Evolutionary conservation across 2,888 invertebrate species (phyloP).

Genomic region (Tipula vernalis): DNA sequence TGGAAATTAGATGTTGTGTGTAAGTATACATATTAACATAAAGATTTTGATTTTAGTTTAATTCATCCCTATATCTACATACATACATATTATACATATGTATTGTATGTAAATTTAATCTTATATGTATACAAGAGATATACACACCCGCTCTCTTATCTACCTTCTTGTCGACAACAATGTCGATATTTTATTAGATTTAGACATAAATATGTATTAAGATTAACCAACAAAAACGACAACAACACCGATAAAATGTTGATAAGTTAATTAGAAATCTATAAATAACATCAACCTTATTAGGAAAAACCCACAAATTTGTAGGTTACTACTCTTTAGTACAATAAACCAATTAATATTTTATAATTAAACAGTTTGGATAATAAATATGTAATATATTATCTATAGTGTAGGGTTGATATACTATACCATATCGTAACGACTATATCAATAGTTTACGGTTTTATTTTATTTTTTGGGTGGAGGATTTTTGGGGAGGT

Average conservation of each 20-base stretch:
- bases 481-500: neutral
- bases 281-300: neutral
- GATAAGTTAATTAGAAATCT: neutral
- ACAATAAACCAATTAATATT: neutral
- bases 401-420: neutral
- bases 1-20: constrained; percentile 73
- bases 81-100: too few relatives aligned
- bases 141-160: neutral
- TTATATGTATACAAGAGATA: neutral
- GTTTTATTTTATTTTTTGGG: neutral
- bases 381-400: neutral
- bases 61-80: neutral
- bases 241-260: neutral
- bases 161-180: neutral
- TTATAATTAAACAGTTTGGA: neutral
- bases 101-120: neutral
- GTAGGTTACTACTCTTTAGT: neutral
- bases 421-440: neutral
- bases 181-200: neutral
- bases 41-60: neutral
- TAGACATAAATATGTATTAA: neutral
- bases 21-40: constrained; percentile 39
- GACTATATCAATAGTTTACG: neutral
- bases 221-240: neutral
- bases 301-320: neutral